Evolutionary conservation across 2,113 vertebrate genomes (phyloP), one percentile per base, ranked within the genome.

Genomic region (Rafetus swinhoei): DNA sequence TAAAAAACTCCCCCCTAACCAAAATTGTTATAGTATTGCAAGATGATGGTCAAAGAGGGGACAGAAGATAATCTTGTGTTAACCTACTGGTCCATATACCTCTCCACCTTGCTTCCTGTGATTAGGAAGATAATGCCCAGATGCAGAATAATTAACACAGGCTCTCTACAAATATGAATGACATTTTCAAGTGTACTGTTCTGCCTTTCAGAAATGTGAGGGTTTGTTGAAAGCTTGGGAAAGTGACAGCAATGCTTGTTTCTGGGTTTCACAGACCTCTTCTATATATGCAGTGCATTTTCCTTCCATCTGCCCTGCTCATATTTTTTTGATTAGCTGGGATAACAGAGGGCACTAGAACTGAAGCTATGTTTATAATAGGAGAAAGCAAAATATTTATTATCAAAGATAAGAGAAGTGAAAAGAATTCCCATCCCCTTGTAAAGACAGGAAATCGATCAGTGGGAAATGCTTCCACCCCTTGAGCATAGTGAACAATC

Each of bases 401-500:
- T 45, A 72, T 35, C 16, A 77, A 77, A 77, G 39, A 50, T 22
- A 25, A 77, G 65, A 35, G 24, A 15, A 13, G 50, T 45, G 74
- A 77, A 39, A 77, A 77, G 45, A 77, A 25, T 15, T 50, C 39
- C 5, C 12, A 35, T 72, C 9, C 65, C 29, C 72, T 10, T 62
- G 79, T 62, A 8, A 35, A 29, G 0, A 55, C 72, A 80, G 84
- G 27, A 79, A 55, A 54, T 22, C 2, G 1, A 19, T 12, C 0
- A 3, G 35, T 19, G 11, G 57, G 32, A 21, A 35, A 88, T 82
- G n/a, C 62, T 83, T 59, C 62, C 59, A 79, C 55, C 69, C 2
- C 0, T 13, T 35, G 1, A 62, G 52, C 2, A 0, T 1, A 0
- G 19, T 2, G 0, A 6, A 2, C 55, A 10, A 55, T 53, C 72